These are phyloP conservation scores for Hydrophis major DNA, from an alignment of 2,797 vertebrate genomes.

Conservation along the genomic window DNA sequence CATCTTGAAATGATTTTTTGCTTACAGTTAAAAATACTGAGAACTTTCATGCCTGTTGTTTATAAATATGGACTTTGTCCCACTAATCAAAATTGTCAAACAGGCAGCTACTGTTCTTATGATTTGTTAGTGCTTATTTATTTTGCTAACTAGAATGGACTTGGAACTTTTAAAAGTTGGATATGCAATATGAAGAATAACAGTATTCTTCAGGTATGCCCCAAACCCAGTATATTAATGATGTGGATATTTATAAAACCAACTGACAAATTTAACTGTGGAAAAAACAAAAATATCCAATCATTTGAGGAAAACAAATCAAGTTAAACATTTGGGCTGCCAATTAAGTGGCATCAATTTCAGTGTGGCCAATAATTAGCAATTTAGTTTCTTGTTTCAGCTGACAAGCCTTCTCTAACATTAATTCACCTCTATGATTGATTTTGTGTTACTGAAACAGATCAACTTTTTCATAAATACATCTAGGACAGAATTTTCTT, in stretches of 20 bases:
- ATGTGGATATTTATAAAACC: background rate
- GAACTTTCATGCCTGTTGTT: background rate
- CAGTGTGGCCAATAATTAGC: background rate
- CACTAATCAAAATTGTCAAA: background rate
- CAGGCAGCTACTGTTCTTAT: background rate
- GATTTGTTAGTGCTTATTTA: background rate
- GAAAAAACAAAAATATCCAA: background rate
- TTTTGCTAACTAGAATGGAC: background rate
- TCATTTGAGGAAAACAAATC: background rate
- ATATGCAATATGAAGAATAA: background rate
- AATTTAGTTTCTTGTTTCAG: background rate
- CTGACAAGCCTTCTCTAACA: background rate
- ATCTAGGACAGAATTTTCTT: background rate
- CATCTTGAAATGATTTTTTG: background rate
- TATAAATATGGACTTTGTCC: background rate
- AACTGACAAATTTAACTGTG: background rate
- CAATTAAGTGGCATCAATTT: background rate
- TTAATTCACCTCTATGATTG: no score
- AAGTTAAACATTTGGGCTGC: background rate
- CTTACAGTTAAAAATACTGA: background rate
- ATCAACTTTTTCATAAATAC: background rate
- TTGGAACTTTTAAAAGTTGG: background rate
- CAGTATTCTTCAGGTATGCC: background rate
- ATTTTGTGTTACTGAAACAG: background rate
- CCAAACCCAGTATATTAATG: background rate